Percentiles rank a stretch among this genome's conserved stretches.
Conservation (phyloP, 2,113 vertebrate genomes). For the Oreotrochilus melanogaster region DNA sequence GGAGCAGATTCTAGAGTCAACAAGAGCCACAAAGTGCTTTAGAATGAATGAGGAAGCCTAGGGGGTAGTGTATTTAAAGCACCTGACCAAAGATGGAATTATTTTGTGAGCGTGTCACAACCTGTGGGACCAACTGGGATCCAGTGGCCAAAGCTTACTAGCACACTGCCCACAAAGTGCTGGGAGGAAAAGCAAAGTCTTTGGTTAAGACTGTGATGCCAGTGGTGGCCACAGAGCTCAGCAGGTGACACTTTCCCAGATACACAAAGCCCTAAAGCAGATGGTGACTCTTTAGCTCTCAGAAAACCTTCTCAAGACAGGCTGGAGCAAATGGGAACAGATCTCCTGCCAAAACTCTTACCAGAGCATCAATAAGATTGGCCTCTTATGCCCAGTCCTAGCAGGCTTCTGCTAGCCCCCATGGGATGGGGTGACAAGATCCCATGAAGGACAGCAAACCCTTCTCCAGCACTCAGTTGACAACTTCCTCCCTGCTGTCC, state of each 20-base stretch:
- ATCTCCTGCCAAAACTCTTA: not conserved
- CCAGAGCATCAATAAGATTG: accelerated
- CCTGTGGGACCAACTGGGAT: not conserved
- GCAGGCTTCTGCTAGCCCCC: not conserved
- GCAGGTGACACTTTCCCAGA: not conserved
- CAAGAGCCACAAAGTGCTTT: not conserved
- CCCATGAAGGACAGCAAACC: not conserved
- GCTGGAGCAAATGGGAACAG: not conserved
- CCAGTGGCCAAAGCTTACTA: not conserved
- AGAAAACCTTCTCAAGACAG: not conserved
- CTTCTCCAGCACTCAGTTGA: not conserved
- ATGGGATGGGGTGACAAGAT: not conserved
- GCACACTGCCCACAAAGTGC: not conserved
- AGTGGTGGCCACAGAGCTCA: not conserved
- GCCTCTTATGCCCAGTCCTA: not conserved
- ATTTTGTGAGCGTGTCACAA: not conserved
- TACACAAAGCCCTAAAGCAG: not conserved
- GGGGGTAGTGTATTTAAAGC: not conserved
- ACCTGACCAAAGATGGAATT: not conserved
- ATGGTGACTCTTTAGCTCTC: not conserved
- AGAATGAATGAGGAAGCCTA: not conserved
- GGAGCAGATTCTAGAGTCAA: conserved; percentile 77
- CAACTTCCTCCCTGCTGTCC: not conserved
- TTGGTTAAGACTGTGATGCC: not conserved
- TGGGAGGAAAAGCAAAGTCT: not conserved